Conservation (phyloP, 2,797 vertebrate genomes). For the Austrolebias charrua region DNA sequence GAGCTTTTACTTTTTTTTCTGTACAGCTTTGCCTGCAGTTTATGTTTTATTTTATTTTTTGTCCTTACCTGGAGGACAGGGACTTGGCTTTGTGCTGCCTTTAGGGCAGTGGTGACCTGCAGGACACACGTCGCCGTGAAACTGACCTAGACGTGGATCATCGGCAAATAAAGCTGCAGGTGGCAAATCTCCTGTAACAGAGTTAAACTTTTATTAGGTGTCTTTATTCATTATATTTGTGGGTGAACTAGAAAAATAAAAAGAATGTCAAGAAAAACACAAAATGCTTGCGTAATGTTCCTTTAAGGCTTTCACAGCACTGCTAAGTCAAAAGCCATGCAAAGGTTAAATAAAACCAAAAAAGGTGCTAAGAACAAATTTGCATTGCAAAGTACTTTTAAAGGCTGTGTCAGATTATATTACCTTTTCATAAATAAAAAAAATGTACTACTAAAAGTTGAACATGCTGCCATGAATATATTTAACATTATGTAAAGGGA, state of each 20-base stretch:
- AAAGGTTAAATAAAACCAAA: conserved; percentile 30
- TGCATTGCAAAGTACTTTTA: conserved; percentile 9
- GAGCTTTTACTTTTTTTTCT: background rate
- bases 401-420: background rate
- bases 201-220: conserved; percentile 51
- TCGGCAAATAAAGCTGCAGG: conserved; percentile 31
- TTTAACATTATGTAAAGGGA: conserved; percentile 1
- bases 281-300: conserved; percentile 21
- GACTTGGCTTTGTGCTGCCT: conserved; percentile 73
- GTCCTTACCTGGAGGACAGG: conserved; percentile 81
- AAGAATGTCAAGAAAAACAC: conserved; percentile 17
- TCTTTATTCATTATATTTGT: conserved; percentile 50
- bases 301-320: conserved; percentile 9
- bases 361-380: conserved; percentile 7
- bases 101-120: conserved; percentile 81
- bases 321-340: conserved; percentile 30
- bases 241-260: conserved; percentile 40
- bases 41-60: background rate
- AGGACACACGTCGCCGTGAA: conserved; percentile 81
- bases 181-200: conserved; percentile 60
- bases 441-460: conserved; percentile 19
- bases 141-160: conserved; percentile 44
- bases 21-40: background rate
- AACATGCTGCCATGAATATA: conserved; percentile 14
- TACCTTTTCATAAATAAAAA: background rate